Evolutionary conservation across 2,888 invertebrate species (phyloP), one percentile per base, ranked within the genome.

Genomic region (Nomada fabriciana): DNA sequence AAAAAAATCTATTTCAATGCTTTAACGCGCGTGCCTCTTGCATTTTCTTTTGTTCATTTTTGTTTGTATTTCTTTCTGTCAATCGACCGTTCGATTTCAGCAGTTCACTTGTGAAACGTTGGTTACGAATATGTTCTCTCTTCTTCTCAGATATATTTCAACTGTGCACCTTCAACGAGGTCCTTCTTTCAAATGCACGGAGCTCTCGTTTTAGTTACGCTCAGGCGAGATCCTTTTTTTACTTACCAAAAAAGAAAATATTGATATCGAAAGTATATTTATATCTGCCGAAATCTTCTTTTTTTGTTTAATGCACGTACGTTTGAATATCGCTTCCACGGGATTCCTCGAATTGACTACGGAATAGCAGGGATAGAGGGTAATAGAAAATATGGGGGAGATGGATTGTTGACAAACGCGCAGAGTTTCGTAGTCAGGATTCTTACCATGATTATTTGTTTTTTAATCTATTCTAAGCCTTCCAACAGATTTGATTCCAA

Each of bases 401-500:
- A 1, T 29, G 29, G 29, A 23, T 36, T 25, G 57, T 47, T 11
- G 11, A 57, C 10, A 47, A 69, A 67, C 42, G 57, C 55, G 74
- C 76, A 72, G 74, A 83, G 69, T 76, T 65, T 74, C 64, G 61
- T 65, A 74, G 69, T 70, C 70, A 64, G 29, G 53, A 69, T 65
- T 64, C 53, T 67, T 67, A 61, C 53, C 3, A 29, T 47, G 52
- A 50, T 59, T 50, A 53, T 55, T 64, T 81, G 60, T 43, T 63
- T 67, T 57, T 52, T 15, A 43, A 20, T 59, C n/a, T 57, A 65
- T 71, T 61, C 52, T 68, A 78, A 79, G 68, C 78, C 80, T 83
- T 86, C 80, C 84, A 78, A 73, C 47, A 68, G 67, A 84, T 84
- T 86, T 80, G 84, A 90, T 89, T 89, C 86, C 88, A 89, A 91